Base-by-base conservation (phyloP, 2,888 invertebrate genomes). In the Meganola albula region DNA sequence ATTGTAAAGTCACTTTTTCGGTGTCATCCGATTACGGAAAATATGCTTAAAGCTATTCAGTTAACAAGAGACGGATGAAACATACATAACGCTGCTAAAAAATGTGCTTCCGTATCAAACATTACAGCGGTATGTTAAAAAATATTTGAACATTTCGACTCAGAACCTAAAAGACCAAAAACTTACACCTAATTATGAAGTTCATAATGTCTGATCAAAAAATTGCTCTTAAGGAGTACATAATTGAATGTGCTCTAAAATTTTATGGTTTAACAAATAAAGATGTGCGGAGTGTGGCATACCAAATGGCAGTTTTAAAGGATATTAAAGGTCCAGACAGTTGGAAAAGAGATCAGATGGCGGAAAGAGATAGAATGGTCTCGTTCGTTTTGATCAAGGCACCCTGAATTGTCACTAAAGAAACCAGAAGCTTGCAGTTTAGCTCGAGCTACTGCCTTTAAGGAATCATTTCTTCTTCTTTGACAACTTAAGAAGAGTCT, bases 391-490 rank as follows among this genome's bases (percentile, higher is more conserved):
- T 5, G 16, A 6, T 16, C 16, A 16, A 16, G 16, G 16, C 16
- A 16, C 6, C 4, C 16, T 6, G 16, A 16, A 5, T 16, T 16
- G 16, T 16, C 16, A 16, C 16, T 16, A 16, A 16, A 16, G 12
- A 44, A 38, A 10, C 38, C 41, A 10, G 44, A 45, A 28, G 31
- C 37, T 5, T 45, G 40, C 16, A 48, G 48, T 24, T 21, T 48
- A 10, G 44, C 44, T 3, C 37, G 45, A 7, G 39, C 39, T 1
- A 44, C 48, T 5, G 29, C 43, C 8, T 42, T 46, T 18, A 44
- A 48, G 24, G 32, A 29, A 32, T 39, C 32, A 5, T 38, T 45
- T 13, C 29, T 31, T 7, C 11, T 47, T 48, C 13, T 49, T 32
- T 31, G 18, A 28, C 11, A 50, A 50, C 24, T 21, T 47, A 7